These are phyloP conservation scores for Chelmon rostratus DNA, from an alignment of 2,797 vertebrate species.

Conservation along the genomic window DNA sequence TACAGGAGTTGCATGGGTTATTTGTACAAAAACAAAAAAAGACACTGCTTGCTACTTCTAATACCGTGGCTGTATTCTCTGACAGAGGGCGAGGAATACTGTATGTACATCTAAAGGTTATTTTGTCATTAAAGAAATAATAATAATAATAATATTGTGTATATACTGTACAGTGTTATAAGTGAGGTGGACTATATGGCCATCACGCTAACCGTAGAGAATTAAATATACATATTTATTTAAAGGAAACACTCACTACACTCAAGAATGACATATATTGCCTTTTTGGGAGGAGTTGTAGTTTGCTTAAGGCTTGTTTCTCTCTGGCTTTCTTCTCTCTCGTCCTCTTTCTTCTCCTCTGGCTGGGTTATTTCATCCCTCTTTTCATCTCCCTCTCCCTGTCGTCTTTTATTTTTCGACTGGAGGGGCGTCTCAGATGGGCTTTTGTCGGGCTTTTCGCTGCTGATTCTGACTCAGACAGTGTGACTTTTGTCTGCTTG, in stretches of 20 bases:
- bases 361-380: constrained; percentile 9
- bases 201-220: constrained; percentile 76
- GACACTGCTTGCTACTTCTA: constrained; percentile 84
- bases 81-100: constrained; percentile 78
- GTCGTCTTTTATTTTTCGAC: not conserved
- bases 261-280: constrained; percentile 90
- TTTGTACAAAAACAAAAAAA: constrained; percentile 78
- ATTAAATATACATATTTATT: constrained; percentile 87
- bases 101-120: constrained; percentile 85
- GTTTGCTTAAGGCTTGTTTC: constrained; percentile 74
- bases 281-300: constrained; percentile 85
- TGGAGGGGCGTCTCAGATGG: constrained; percentile 9
- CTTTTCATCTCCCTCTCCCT: not conserved
- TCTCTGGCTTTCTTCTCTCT: constrained; percentile 46
- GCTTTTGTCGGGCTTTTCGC: constrained; percentile 19
- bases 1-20: constrained; percentile 81
- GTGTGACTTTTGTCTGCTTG: constrained; percentile 17
- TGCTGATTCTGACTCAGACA: constrained; percentile 29
- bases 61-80: constrained; percentile 84
- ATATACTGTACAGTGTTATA: constrained; percentile 88
- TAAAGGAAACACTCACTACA: constrained; percentile 79
- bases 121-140: constrained; percentile 84
- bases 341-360: constrained; percentile 40
- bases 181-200: constrained; percentile 73
- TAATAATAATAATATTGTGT: constrained; percentile 78